Evolutionary conservation across 2,797 vertebrate genomes (phyloP).

Genomic region (Crossoptilon crossoptilon): DNA sequence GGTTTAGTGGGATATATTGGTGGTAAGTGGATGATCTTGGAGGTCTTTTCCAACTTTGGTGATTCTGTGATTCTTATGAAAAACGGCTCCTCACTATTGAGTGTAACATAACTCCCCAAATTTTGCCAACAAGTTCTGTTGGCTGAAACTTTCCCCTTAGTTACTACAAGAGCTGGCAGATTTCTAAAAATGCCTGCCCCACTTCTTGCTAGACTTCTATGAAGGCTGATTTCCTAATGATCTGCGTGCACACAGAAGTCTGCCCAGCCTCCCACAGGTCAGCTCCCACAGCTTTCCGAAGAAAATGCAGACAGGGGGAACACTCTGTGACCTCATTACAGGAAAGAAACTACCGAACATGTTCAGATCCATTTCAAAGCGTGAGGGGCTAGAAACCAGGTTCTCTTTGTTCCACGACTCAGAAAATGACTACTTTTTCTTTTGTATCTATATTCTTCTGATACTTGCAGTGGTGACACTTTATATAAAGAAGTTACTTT

Average conservation of each 20-base stretch:
- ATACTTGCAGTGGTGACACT: neutral
- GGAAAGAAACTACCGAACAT: neutral
- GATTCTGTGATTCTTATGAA: neutral
- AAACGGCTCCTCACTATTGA: neutral
- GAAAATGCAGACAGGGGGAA: neutral
- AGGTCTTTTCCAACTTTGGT: no score
- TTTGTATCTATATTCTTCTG: neutral
- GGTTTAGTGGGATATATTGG: no score
- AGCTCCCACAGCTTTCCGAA: neutral
- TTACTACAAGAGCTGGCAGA: neutral
- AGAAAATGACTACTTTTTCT: neutral
- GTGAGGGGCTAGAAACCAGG: neutral
- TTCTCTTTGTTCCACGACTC: neutral
- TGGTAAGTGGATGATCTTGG: no score
- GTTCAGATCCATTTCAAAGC: neutral
- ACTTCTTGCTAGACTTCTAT: neutral
- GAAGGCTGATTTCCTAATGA: neutral
- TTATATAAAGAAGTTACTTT: neutral
- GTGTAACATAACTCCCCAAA: rapidly evolving
- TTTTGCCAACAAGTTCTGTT: constrained; percentile 1
- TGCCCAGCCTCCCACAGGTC: neutral
- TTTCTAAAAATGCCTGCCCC: constrained; percentile 9
- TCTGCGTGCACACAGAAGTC: neutral
- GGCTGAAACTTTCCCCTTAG: neutral
- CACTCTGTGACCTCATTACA: neutral